Evolutionary conservation across 2,888 invertebrate genomes (phyloP).

Genomic region (Sphaeridia pumilis): DNA sequence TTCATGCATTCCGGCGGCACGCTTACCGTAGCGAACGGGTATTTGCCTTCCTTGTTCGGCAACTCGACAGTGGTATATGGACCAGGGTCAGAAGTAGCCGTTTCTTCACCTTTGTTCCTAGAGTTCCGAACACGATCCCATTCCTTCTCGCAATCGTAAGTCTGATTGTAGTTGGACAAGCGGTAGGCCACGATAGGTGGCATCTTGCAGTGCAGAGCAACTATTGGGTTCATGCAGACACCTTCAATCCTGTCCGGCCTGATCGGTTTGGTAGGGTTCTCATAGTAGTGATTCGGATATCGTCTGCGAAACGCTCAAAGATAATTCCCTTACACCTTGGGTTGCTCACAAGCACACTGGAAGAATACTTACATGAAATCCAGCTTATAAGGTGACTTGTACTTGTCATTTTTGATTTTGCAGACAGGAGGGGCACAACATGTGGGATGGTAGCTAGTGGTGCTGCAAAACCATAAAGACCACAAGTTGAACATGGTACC

Average conservation of each 20-base stretch:
- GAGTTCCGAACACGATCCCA: background rate
- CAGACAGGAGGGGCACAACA: slow-evolving; percentile 30
- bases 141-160: background rate
- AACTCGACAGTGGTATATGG: no score
- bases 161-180: background rate
- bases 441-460: slow-evolving; percentile 23
- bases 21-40: no score
- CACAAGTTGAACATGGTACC: no score
- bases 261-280: background rate
- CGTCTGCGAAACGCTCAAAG: no score
- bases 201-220: background rate
- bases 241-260: no score
- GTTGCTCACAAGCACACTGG: slow-evolving; percentile 26
- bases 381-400: slow-evolving; percentile 26
- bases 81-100: no score
- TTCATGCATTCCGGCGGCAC: no score
- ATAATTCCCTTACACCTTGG: no score
- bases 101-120: no score
- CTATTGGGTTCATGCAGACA: background rate
- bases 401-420: slow-evolving; percentile 29
- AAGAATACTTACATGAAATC: slow-evolving; percentile 22
- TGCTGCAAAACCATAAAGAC: no score
- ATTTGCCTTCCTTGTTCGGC: no score
- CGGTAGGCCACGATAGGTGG: background rate
- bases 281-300: no score